These are phyloP conservation scores for Salminus brasiliensis DNA, from an alignment of 2,113 vertebrate genomes.

Conservation along the genomic window DNA sequence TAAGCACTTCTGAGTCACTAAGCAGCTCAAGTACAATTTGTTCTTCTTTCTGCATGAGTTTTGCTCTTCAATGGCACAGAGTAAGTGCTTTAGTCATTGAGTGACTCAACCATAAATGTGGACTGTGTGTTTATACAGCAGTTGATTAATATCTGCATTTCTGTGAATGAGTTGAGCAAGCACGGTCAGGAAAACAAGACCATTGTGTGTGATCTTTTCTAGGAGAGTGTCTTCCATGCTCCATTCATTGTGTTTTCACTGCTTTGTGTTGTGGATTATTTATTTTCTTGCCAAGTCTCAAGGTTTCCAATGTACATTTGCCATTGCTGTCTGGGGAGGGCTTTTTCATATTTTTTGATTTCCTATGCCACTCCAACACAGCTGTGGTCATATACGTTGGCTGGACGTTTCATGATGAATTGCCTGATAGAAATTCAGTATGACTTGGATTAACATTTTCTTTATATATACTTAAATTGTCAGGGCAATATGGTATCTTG, in stretches of 20 bases:
- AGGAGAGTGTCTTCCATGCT: not conserved
- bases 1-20: slow-evolving; percentile 33
- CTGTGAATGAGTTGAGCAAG: not conserved
- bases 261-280: not conserved
- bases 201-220: not conserved
- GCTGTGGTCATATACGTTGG: too few species aligned
- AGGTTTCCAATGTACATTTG: too few species aligned
- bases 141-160: slow-evolving; percentile 8
- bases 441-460: too few species aligned
- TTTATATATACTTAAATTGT: too few species aligned
- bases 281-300: too few species aligned
- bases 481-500: too few species aligned
- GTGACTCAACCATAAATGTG: slow-evolving; percentile 22
- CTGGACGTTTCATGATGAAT: too few species aligned
- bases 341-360: too few species aligned
- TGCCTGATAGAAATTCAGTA: too few species aligned
- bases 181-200: not conserved
- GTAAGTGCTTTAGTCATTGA: slow-evolving; percentile 22
- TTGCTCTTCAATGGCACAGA: slow-evolving; percentile 11
- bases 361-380: too few species aligned
- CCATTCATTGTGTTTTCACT: not conserved
- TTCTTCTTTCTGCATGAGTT: not conserved
- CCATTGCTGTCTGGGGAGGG: too few species aligned
- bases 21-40: slow-evolving; percentile 20
- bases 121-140: slow-evolving; percentile 1